Evolutionary conservation across 2,113 vertebrate genomes (phyloP).

Genomic region (Antechinus stuartii): DNA sequence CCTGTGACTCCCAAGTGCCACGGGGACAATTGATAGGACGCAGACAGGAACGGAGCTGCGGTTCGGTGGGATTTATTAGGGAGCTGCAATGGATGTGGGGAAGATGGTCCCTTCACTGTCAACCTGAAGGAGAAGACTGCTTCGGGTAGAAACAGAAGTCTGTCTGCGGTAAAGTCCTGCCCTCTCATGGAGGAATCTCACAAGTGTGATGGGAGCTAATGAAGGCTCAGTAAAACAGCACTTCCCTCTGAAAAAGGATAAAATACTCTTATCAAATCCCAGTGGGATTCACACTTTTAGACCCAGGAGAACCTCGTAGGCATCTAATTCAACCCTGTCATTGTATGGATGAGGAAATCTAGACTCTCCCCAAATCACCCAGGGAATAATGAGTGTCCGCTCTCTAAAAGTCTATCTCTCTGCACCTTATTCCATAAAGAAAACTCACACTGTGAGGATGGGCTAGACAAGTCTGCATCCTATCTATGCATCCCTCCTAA

Average conservation of each 20-base stretch:
- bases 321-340: background rate
- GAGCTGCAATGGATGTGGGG: rapidly evolving
- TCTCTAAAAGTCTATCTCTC: background rate
- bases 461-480: background rate
- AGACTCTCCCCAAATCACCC: background rate
- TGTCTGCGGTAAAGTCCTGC: background rate
- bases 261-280: background rate
- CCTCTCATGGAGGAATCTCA: background rate
- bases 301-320: background rate
- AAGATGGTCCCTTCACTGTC: background rate
- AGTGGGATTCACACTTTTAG: background rate
- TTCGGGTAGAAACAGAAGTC: background rate
- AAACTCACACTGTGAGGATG: background rate
- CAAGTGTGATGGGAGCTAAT: background rate
- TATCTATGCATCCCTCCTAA: background rate
- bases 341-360: background rate
- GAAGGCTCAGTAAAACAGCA: background rate
- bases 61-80: rapidly evolving
- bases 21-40: rapidly evolving
- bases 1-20: background rate
- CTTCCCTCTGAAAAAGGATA: background rate
- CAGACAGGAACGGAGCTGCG: rapidly evolving
- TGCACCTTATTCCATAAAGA: background rate
- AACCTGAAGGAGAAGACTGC: background rate
- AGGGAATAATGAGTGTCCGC: background rate